phyloP scores from a whole-genome alignment of 2,113 vertebrate genomes.

The Otus sunia region DNA sequence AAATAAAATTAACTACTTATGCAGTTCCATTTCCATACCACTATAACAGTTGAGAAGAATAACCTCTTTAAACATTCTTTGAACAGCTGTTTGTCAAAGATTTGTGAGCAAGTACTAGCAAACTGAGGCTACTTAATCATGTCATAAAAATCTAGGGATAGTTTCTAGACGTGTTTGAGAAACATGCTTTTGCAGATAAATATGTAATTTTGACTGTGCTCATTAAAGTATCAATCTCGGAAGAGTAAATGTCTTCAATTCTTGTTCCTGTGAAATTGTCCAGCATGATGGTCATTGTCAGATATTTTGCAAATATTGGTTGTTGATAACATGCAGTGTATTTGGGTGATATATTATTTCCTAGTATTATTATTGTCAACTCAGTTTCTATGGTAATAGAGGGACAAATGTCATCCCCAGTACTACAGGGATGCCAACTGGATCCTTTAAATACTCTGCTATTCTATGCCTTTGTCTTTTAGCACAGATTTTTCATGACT shows the following conservation, averaged over 20 bases:
- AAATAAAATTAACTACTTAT: background rate
- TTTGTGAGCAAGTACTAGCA: background rate
- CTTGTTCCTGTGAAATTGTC: background rate
- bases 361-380: background rate
- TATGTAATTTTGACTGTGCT: background rate
- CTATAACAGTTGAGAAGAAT: background rate
- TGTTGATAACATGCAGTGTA: background rate
- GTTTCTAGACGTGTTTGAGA: background rate
- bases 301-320: background rate
- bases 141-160: background rate
- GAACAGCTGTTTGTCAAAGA: background rate
- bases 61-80: background rate
- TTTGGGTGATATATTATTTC: background rate
- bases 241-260: background rate
- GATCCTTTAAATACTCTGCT: background rate
- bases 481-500: background rate
- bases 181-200: background rate
- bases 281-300: background rate
- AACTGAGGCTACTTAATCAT: background rate
- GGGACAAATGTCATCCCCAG: background rate
- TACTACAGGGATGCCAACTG: background rate
- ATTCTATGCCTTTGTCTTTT: background rate
- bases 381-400: background rate
- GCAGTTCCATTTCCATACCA: background rate
- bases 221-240: background rate